Evolutionary conservation across 2,888 invertebrate species (phyloP), one percentile per base, ranked within the genome.

Genomic region (Xestia ashworthii): DNA sequence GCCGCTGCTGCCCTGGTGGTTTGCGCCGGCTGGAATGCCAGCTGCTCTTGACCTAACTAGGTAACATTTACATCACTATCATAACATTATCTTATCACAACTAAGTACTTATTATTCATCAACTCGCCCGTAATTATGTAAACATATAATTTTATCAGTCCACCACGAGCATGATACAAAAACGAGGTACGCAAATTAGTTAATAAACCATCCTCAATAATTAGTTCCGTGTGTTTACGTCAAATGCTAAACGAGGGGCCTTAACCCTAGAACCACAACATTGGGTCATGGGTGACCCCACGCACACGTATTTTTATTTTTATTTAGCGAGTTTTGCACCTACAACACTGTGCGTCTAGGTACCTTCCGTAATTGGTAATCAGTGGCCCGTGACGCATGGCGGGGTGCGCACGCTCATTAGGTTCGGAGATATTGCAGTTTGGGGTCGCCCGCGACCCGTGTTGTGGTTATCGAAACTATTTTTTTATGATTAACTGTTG

Each of bases 11-110:
- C 89, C 91, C 90, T 95, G 94, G 95, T 95, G 94, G 94, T 93
- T 93, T 90, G 93, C 94, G 92, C 93, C 94, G 94, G 94, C 94
- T 96, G 97, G 95, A 96, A 96, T 97, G 96, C 96, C 96, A 95
- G 94, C 96, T 94, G 96, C 96, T 95, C 96, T 96, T 95, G 96
- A 96, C 95, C 95, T 96, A 92, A 95, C 96, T 94, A 96, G 96
- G 96, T 96, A 96, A 91, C 73, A 86, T 88, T 87, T 82, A 50
- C 73, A 85, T 80, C 72, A 76, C 41, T 71, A 83, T 72, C 70
- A 48, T 46, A 41, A 50, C 25, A 81, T 65, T 76, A 74, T 73
- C 69, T 76, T 70, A 80, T 76, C 73, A 78, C 6, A 68, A n/a
- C 32, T 55, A n/a, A n/a, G n/a, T n/a, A 81, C 69, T 73, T 67